Evolutionary conservation across 2,113 vertebrate genomes (phyloP), one percentile per base, ranked within the genome.

Genomic region (Colinus virginianus): DNA sequence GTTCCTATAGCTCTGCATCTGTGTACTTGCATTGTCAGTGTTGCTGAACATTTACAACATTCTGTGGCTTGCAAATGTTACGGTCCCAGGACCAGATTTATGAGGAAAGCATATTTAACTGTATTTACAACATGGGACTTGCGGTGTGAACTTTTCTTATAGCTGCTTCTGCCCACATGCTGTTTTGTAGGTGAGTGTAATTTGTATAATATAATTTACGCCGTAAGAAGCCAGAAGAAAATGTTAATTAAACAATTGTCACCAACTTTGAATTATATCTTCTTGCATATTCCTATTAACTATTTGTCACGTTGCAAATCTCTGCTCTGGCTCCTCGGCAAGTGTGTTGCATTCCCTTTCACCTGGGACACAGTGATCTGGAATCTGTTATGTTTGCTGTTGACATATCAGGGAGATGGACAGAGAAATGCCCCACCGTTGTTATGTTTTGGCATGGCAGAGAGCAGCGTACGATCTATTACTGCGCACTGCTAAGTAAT

Each of bases 171-270:
- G 55, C 38, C 32, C 17, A 11, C 49, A 9, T 48, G 53, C 43
- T 77, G 59, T 7, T 82, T 82, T 67, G 46, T 77, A 89, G 89
- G 42, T 62, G 32, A 80, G 12, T 81, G 18, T 78, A 53, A 80
- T 80, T 78, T 64, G 30, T 77, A 8, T 76, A 23, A 64, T 61
- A 36, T 17, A 93, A 93, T 85, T 67, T 79, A 77, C 4, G 1
- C 55, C 80, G 43, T 43, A 55, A 83, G 87, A 67, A 85, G 78
- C 20, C 34, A 56, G 68, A 88, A 90, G 51, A 77, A 93, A 85
- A 64, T 56, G 46, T 85, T 93, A 85, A 87, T 95, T 89, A 90
- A 94, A 64, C 51, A 91, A 78, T 36, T 83, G 61, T 78, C 87
- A 74, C 30, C 43, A 48, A 8, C 46, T 78, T 78, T 68, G 43